These are phyloP conservation scores for Acanthosepion esculentum DNA, from an alignment of 2,888 invertebrate genomes.

Conservation along the genomic window DNA sequence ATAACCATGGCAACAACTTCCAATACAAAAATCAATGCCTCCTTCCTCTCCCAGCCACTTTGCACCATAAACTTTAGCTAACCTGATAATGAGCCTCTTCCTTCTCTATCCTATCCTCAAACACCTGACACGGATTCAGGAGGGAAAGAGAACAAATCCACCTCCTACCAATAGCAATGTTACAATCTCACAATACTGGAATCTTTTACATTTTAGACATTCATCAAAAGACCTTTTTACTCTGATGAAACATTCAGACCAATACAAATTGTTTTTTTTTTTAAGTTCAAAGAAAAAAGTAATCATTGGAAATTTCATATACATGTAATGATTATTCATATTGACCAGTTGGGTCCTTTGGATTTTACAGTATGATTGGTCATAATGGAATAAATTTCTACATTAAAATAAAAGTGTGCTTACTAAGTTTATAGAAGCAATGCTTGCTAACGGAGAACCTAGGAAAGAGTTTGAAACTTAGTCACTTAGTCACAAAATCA, in stretches of 20 bases:
- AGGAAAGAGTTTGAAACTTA: neutral
- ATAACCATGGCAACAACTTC: constrained; percentile 4
- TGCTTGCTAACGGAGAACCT: neutral
- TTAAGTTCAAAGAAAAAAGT: neutral
- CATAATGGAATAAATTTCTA: no score
- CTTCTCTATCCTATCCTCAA: neutral
- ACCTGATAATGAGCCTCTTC: neutral
- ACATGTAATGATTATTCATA: neutral
- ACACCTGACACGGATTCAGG: neutral
- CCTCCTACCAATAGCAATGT: neutral
- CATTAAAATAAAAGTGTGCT: no score
- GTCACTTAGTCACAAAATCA: neutral
- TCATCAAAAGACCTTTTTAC: neutral
- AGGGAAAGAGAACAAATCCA: neutral
- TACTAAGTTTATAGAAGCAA: neutral
- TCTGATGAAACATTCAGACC: neutral
- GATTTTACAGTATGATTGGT: neutral
- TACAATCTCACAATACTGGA: neutral
- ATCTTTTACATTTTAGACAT: neutral
- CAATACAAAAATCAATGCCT: neutral
- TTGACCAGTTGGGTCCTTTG: neutral
- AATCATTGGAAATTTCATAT: neutral
- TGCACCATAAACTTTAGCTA: constrained; percentile 16
- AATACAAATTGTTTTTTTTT: neutral
- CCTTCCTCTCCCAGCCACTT: constrained; percentile 33